A percentile compares a stretch with the other conserved stretches of the same genome.
Evolutionary conservation across 2,113 vertebrate genomes (phyloP).

Genomic region (Myiozetetes cayanensis): DNA sequence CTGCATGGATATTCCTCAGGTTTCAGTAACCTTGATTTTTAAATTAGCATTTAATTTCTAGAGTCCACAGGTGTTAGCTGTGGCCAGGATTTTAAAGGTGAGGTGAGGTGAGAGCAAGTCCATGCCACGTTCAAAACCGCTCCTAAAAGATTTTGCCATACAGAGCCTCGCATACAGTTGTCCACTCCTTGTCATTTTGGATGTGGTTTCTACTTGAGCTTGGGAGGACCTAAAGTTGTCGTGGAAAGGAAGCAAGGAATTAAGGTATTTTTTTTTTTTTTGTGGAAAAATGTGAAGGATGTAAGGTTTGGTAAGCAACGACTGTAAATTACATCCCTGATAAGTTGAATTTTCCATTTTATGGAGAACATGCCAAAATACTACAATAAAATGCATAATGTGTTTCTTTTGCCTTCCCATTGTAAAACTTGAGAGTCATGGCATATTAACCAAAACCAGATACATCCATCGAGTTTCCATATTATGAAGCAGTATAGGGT

Average conservation of each 20-base stretch:
- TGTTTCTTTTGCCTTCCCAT: conserved; percentile 16
- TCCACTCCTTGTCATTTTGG: neutral
- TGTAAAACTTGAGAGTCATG: conserved; percentile 50
- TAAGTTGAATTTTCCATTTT: conserved; percentile 38
- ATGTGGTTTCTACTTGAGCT: neutral
- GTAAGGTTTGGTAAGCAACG: neutral
- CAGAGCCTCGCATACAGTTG: neutral
- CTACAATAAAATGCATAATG: conserved; percentile 31
- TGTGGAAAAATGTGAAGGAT: neutral
- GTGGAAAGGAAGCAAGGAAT: neutral
- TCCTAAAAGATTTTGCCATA: neutral
- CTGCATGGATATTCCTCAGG: neutral
- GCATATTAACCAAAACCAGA: conserved; percentile 54
- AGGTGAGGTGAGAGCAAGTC: neutral
- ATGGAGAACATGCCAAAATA: neutral
- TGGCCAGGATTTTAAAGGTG: neutral
- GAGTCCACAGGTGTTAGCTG: neutral
- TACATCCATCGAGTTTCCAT: conserved; percentile 39
- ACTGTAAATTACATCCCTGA: neutral
- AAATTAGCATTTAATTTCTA: neutral
- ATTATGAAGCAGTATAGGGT: conserved; percentile 48
- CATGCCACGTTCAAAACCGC: neutral
- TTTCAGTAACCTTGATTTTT: neutral
- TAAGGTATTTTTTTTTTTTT: neutral
- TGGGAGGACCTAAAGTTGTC: neutral